Conservation (phyloP, 2,888 invertebrate genomes). For the Hydrotaea cyrtoneurina region DNA sequence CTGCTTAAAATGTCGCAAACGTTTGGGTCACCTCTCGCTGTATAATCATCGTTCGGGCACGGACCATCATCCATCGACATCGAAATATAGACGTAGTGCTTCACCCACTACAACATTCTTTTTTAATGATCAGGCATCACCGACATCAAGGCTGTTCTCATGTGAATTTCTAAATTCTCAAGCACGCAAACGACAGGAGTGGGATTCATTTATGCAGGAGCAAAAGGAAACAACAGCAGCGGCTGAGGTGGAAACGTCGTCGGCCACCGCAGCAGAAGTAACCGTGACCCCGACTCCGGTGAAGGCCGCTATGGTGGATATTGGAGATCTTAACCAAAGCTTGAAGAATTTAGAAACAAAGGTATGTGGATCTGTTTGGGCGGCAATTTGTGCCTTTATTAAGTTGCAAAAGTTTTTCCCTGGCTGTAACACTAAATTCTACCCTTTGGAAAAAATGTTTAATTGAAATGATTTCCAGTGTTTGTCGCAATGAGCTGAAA, state of each 20-base stretch:
- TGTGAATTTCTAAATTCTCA: slow-evolving; percentile 64
- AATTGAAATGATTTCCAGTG: no score
- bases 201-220: slow-evolving; percentile 61
- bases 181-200: slow-evolving; percentile 63
- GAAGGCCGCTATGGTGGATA: slow-evolving; percentile 30
- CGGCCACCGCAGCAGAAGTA: neutral
- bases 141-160: slow-evolving; percentile 62
- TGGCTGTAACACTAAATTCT: no score
- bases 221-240: slow-evolving; percentile 43
- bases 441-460: no score
- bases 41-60: slow-evolving; percentile 29
- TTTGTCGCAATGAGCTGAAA: no score
- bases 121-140: slow-evolving; percentile 58
- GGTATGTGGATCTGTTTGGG: slow-evolving; percentile 19
- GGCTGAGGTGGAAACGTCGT: neutral
- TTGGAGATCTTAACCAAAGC: slow-evolving; percentile 72
- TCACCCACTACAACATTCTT: slow-evolving; percentile 59
- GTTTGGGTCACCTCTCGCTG: slow-evolving; percentile 66
- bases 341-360: slow-evolving; percentile 56
- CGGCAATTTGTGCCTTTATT: no score
- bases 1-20: slow-evolving; percentile 76
- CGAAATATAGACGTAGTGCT: slow-evolving; percentile 63
- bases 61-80: slow-evolving; percentile 33
- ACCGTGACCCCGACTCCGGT: slow-evolving; percentile 6
- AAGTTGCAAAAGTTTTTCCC: no score